Evolutionary conservation across 2,888 invertebrate species (phyloP), one percentile per base, ranked within the genome.

Genomic region (Lochmaea capreae): DNA sequence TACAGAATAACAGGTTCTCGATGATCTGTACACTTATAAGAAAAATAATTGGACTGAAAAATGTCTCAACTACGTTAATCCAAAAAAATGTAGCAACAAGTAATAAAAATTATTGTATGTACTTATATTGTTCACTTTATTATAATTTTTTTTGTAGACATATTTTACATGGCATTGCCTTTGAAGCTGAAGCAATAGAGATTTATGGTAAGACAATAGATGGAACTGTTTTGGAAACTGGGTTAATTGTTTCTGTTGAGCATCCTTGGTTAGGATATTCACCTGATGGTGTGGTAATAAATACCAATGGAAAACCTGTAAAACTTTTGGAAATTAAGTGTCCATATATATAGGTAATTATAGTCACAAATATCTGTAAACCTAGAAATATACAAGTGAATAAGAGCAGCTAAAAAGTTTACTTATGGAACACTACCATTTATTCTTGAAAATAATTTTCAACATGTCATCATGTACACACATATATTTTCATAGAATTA

Each of bases 241-340:
- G 61, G 22, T 58, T 61, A 12, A 43, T 68, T 43, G 46, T 68
- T 6, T 59, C 14, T 5, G 10, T 16, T n/a, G 4, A 59, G 33
- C 18, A 68, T 68, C 66, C 65, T 16, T 70, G 65, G 70, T 52
- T 70, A 22, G 73, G 33, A 26, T 58, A 54, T 46, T 73, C 69
- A 9, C 59, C 70, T 26, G 73, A 73, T 59, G 73, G 66, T 16
- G 12, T 73, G 26, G 46, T 73, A 54, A 57, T 65, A 16, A 14
- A 49, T 49, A 26, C 22, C 10, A n/a, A 65, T 12, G 52, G 59
- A 9, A 42, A 65, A 49, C 66, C 70, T 6, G 22, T n/a, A n/a
- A 73, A 58, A 57, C 57, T 70, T 26, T 65, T 73, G 42, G 66
- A 61, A 61, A 61, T 26, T n/a, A 61, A 61, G 12, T 61, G 61